A percentile compares a stretch with the other conserved stretches of the same genome.
These are phyloP conservation scores for Selene dorsalis DNA, from an alignment of 2,797 vertebrate genomes.

Conservation along the genomic window DNA sequence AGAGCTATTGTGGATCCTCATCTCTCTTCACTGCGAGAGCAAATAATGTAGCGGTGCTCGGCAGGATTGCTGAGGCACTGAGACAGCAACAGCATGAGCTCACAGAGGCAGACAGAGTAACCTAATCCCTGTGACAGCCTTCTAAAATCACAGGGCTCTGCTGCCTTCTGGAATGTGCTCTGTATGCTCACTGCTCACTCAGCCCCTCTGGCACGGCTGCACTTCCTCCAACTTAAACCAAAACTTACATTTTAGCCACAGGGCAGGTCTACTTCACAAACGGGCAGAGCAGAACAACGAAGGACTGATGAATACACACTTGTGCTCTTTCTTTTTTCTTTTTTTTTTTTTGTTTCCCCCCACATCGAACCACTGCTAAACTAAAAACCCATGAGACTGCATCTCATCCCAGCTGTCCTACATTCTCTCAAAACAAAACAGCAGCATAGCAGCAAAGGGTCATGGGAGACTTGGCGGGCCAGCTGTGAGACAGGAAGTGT, in stretches of 20 bases:
- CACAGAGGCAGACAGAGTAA: constrained; percentile 83
- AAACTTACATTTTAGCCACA: constrained; percentile 68
- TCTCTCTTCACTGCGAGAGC: constrained; percentile 37
- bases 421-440: constrained; percentile 79
- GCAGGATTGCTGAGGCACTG: constrained; percentile 64
- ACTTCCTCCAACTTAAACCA: constrained; percentile 74
- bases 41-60: constrained; percentile 47
- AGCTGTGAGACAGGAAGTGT: constrained; percentile 84
- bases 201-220: constrained; percentile 73
- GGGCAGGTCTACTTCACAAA: constrained; percentile 32
- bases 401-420: constrained; percentile 74
- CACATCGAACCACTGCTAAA: constrained; percentile 33
- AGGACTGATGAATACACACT: not conserved
- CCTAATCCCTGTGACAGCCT: constrained; percentile 84
- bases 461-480: constrained; percentile 81
- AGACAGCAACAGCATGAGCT: constrained; percentile 80
- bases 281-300: constrained; percentile 19
- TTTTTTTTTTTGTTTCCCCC: not conserved
- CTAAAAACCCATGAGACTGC: constrained; percentile 65
- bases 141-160: constrained; percentile 84
- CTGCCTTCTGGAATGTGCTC: constrained; percentile 84
- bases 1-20: constrained; percentile 39
- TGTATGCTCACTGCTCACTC: constrained; percentile 75
- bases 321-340: constrained; percentile 23
- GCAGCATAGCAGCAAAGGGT: constrained; percentile 78